Conservation (phyloP, 2,888 invertebrate genomes). For the Parthenolecanium corni region DNA sequence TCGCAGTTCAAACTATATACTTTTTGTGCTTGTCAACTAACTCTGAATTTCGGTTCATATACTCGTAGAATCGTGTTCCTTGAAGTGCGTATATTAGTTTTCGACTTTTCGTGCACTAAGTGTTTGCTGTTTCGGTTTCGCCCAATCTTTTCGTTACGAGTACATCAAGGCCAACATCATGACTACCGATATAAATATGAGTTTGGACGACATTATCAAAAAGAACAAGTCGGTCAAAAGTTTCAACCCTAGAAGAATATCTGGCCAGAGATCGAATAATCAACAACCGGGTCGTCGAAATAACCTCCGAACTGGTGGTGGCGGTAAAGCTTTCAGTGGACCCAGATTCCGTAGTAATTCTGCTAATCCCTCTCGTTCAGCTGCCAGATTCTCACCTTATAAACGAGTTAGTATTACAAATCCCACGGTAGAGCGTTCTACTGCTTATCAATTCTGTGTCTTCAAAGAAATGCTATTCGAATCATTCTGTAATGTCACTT, state of each 20-base stretch:
- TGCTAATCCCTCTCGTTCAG: neutral
- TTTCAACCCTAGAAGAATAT: constrained; percentile 10
- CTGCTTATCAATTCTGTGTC: neutral
- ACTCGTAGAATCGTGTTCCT: no score
- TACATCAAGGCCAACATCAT: neutral
- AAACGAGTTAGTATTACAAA: constrained; percentile 22
- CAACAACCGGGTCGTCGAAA: neutral
- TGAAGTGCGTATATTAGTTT: no score
- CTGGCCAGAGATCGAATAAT: neutral
- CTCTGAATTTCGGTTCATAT: no score
- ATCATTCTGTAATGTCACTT: no score
- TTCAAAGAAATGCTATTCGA: neutral
- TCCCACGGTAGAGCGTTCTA: neutral
- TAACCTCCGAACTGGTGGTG: constrained; percentile 1
- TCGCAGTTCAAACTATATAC: no score
- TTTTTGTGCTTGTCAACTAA: no score
- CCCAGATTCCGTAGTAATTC: constrained; percentile 6
- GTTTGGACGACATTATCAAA: constrained; percentile 25
- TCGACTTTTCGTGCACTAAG: no score
- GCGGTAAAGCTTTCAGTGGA: neutral
- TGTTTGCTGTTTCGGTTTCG: no score
- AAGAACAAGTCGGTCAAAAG: neutral
- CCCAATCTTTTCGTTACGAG: no score
- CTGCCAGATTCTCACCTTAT: constrained; percentile 15
- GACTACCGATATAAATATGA: constrained; percentile 22